These are phyloP conservation scores for Punctoribates punctum DNA, from an alignment of 2,888 invertebrate species.

Conservation along the genomic window DNA sequence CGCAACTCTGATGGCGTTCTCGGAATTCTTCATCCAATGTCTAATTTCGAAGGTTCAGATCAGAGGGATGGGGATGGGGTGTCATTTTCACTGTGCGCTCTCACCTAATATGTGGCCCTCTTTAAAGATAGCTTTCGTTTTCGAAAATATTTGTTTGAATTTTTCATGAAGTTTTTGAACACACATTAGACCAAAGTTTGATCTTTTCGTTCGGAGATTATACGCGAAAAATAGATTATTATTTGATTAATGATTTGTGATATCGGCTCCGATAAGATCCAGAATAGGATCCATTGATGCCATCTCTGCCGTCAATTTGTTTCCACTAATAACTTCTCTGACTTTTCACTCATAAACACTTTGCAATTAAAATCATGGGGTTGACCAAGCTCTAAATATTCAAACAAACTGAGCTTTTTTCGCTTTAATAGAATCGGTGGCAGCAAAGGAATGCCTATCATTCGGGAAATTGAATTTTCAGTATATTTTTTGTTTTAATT, in stretches of 20 bases:
- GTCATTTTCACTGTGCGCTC: constrained; percentile 3
- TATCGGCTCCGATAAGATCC: not conserved
- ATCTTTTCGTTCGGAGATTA: not conserved
- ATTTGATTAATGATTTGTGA: constrained; percentile 10
- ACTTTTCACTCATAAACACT: too few species aligned
- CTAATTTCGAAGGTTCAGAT: not conserved
- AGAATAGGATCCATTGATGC: not conserved
- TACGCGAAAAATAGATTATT: not conserved
- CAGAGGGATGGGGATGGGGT: not conserved
- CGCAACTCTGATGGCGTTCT: not conserved
- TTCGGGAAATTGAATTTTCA: too few species aligned
- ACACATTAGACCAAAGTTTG: not conserved
- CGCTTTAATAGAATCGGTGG: too few species aligned
- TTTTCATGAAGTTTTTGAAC: constrained; percentile 13
- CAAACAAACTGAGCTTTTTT: too few species aligned
- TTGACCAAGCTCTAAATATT: too few species aligned
- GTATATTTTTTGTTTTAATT: too few species aligned
- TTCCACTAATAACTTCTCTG: too few species aligned
- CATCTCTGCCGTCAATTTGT: too few species aligned
- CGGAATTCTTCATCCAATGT: not conserved
- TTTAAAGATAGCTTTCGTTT: not conserved
- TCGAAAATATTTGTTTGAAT: constrained; percentile 19
- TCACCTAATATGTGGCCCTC: constrained; percentile 1
- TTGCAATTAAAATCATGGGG: too few species aligned
- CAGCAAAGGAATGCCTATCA: too few species aligned